Percentiles rank a stretch among this genome's conserved stretches.
Evolutionary conservation across 2,113 vertebrate genomes (phyloP).

Genomic region (Microcebus lehilahytsara): DNA sequence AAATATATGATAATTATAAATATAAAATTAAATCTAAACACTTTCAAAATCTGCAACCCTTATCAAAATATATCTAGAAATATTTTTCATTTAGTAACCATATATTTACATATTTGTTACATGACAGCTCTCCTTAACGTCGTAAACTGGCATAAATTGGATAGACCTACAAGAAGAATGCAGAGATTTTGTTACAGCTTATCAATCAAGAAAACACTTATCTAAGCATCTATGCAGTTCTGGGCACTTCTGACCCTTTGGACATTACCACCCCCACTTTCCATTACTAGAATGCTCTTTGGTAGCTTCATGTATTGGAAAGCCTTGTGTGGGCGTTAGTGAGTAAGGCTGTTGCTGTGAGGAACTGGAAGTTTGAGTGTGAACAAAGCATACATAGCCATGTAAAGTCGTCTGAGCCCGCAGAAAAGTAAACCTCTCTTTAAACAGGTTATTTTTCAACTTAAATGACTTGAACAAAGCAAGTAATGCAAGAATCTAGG

Average conservation of each 20-base stretch:
- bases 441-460: not conserved
- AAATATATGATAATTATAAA: not conserved
- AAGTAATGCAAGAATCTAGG: not conserved
- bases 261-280: not conserved
- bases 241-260: not conserved
- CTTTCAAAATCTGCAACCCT: not conserved
- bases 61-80: not conserved
- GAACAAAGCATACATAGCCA: not conserved
- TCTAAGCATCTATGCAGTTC: not conserved
- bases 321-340: not conserved
- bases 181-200: not conserved
- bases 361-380: not conserved
- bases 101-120: not conserved
- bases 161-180: not conserved
- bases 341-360: not conserved
- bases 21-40: slow-evolving; percentile 25
- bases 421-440: not conserved
- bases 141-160: not conserved
- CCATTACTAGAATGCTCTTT: not conserved
- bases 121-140: not conserved
- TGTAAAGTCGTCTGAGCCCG: not conserved
- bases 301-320: not conserved
- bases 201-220: not conserved
- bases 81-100: not conserved
- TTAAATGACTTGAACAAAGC: not conserved